Evolutionary conservation across 2,113 vertebrate species (phyloP).

Genomic region (Pelodiscus sinensis): DNA sequence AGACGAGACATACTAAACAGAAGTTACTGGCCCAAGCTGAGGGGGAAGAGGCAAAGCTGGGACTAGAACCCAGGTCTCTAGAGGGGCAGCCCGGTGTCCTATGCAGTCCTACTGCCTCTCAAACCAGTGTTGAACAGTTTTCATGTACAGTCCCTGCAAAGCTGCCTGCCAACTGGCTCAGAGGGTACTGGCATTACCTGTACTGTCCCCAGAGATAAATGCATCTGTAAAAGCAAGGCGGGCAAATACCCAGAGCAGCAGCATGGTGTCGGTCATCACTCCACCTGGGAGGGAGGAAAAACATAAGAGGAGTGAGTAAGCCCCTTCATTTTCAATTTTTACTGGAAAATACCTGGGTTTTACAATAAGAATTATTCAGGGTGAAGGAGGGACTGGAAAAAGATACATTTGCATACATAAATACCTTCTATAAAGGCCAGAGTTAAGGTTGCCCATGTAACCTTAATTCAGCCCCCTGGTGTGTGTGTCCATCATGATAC

Average conservation of each 20-base stretch:
- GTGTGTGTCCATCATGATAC: no score
- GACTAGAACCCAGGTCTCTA: neutral
- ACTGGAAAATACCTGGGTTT: no score
- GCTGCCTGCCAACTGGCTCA: neutral
- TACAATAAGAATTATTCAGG: no score
- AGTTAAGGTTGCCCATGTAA: no score
- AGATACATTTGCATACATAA: no score
- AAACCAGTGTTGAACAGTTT: neutral
- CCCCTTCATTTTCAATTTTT: no score
- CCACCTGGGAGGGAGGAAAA: neutral
- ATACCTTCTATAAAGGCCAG: no score
- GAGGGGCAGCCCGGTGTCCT: neutral
- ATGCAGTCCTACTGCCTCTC: neutral
- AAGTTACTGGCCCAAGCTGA: neutral
- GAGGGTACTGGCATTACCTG: slow-evolving; percentile 29
- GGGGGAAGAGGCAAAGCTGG: neutral
- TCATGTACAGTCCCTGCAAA: accelerated
- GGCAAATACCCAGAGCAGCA: slow-evolving; percentile 37
- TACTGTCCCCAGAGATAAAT: neutral
- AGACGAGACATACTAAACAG: neutral
- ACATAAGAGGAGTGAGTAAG: neutral
- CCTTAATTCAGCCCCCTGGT: no score
- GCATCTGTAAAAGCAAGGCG: neutral
- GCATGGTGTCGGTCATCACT: slow-evolving; percentile 43
- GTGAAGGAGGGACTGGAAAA: no score